Evolutionary conservation across 2,888 invertebrate genomes (phyloP).

Genomic region (Harpalus rufipes): DNA sequence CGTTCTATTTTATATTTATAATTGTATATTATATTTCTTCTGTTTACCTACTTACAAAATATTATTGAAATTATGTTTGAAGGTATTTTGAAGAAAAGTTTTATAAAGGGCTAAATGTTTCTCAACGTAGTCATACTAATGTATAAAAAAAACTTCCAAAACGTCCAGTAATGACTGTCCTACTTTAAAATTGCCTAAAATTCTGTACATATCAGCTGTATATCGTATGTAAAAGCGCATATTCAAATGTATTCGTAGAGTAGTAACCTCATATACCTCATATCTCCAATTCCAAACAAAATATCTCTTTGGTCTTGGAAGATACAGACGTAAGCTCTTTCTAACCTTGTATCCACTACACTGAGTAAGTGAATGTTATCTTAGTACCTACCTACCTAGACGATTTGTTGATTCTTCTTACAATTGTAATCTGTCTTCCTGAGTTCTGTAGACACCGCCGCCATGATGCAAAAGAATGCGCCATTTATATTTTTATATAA

Average conservation of each 20-base stretch:
- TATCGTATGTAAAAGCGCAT: constrained; percentile 65
- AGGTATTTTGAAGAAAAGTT: no score
- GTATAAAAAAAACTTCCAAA: constrained; percentile 64
- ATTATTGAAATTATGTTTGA: no score
- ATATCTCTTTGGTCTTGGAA: neutral
- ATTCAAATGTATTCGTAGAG: constrained; percentile 60
- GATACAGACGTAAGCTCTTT: constrained; percentile 22
- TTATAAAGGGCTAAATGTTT: constrained; percentile 57
- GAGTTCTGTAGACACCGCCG: constrained; percentile 67
- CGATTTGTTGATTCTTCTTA: constrained; percentile 57
- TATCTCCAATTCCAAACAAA: constrained; percentile 21
- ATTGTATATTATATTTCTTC: no score
- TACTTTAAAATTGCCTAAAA: constrained; percentile 65
- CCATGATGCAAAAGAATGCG: constrained; percentile 67
- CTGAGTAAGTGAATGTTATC: constrained; percentile 40
- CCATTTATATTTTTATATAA: constrained; percentile 70
- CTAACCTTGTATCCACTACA: constrained; percentile 47
- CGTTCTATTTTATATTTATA: no score
- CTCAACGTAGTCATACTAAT: constrained; percentile 57
- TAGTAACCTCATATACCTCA: constrained; percentile 61
- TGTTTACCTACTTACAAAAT: no score
- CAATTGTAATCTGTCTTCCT: constrained; percentile 68
- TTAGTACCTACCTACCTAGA: constrained; percentile 43
- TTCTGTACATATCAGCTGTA: constrained; percentile 67
- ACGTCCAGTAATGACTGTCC: constrained; percentile 67